Evolutionary conservation across 2,888 invertebrate genomes (phyloP), one percentile per base, ranked within the genome.

Genomic region (Caenorhabditis wallacei): DNA sequence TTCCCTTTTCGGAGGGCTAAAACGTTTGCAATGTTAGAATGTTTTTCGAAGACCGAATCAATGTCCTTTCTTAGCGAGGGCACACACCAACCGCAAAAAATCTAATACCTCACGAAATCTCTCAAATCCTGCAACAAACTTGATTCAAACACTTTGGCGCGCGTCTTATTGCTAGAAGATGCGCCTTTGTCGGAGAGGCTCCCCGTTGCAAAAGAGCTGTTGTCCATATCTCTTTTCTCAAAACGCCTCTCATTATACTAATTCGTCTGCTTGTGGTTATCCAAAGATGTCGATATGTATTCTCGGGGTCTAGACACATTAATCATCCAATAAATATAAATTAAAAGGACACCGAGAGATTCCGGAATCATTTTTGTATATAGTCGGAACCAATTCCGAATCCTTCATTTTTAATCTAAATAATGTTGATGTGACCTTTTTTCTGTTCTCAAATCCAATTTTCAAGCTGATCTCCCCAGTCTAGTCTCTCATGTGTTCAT

Each of bases 201-300:
- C n/a, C n/a, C n/a, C 26, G 40, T 75, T 66, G 66, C 64, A 64
- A 43, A 22, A 57, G 75, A 56, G 57, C 66, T 16, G 40, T 66
- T 78, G 68, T 63, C 54, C 53, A n/a, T 63, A 11, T 64, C 18
- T 64, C 63, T 78, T 78, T 53, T 56, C 69, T 51, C 66, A 30
- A 78, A 78, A 69, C 78, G 69, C 63, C 35, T 78, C 78, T 78
- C 78, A 78, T 78, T 78, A 78, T 78, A 78, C 78, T 69, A 78
- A 78, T 78, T 78, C 59, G 78, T 51, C 54, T 69, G 59, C 61
- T 69, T 53, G 53, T 48, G 76, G 68, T 53, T 69, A 59, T 69
- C 59, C 24, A 54, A n/a, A 59, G 51, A 68, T 40, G 46, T 7
- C 35, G 11, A 24, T 43, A 48, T 63, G 48, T 35, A 63, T 43